Conservation (phyloP, 30 jellyfish, hydroid and myxozoan species). For the Hydra vulgaris region DNA sequence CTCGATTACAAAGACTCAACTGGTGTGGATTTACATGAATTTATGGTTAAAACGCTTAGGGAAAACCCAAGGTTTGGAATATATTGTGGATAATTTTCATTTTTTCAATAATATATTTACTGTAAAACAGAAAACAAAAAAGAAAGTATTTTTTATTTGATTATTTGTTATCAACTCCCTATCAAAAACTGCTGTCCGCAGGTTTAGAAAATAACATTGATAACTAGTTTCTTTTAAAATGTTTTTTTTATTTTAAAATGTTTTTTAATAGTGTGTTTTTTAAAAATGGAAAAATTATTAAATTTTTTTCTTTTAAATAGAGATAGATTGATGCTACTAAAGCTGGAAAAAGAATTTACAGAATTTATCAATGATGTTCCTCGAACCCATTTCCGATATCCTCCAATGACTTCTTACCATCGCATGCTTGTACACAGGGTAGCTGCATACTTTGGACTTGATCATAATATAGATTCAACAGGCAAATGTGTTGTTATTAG, state of each 20-base stretch:
- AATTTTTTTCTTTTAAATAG: conserved; percentile 12
- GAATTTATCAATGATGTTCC: conserved; percentile 44
- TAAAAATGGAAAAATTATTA: too few species aligned
- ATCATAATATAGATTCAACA: conserved; percentile 82
- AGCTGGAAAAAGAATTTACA: conserved; percentile 77
- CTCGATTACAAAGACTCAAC: conserved; percentile 79
- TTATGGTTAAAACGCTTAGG: conserved; percentile 78
- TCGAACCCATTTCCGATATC: conserved; percentile 41
- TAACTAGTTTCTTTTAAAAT: too few species aligned
- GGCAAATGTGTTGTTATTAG: conserved; percentile 85
- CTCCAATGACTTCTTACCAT: conserved; percentile 84
- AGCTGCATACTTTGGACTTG: conserved; percentile 93
- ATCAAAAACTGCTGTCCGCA: too few species aligned
- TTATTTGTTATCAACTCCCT: too few species aligned
- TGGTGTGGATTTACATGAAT: conserved; percentile 82
- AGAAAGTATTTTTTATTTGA: not conserved
- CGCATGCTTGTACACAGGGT: conserved; percentile 98
- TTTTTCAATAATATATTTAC: too few species aligned
- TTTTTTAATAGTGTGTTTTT: too few species aligned
- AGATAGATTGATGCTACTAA: conserved; percentile 86
- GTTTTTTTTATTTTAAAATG: not conserved
- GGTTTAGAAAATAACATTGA: too few species aligned
- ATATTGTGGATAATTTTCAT: too few species aligned
- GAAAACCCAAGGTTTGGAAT: conserved; percentile 80
- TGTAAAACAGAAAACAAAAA: too few species aligned